phyloP scores from a whole-genome alignment of 2,888 invertebrate species.

The Spodoptera picta region DNA sequence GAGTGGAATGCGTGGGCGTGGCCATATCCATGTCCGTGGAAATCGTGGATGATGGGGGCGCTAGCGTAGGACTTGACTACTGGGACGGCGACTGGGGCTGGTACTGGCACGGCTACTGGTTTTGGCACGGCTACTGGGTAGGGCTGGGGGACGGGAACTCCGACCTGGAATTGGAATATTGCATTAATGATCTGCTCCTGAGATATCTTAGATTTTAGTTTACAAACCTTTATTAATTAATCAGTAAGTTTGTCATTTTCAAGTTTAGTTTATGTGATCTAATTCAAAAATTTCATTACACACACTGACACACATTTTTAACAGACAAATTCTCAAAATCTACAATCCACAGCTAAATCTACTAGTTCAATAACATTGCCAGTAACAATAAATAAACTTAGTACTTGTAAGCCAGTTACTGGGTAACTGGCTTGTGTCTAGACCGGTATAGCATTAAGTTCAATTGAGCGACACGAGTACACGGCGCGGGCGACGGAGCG shows the following conservation, averaged over 20 bases:
- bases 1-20: conserved; percentile 57
- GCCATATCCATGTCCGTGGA: conserved; percentile 41
- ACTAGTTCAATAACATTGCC: too few species aligned
- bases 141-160: conserved; percentile 82
- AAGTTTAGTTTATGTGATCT: too few species aligned
- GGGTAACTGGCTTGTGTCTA: conserved; percentile 3
- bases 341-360: too few species aligned
- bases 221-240: too few species aligned
- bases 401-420: neutral
- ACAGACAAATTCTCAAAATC: too few species aligned
- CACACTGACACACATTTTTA: too few species aligned
- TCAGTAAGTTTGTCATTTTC: too few species aligned
- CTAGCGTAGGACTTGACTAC: conserved; percentile 65
- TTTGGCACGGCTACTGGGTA: conserved; percentile 83
- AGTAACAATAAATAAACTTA: too few species aligned
- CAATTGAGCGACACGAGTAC: conserved; percentile 26
- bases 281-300: too few species aligned
- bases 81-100: conserved; percentile 76
- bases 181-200: neutral
- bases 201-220: too few species aligned
- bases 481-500: conserved; percentile 21
- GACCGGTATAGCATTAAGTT: conserved; percentile 34
- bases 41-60: conserved; percentile 57
- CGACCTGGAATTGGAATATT: conserved; percentile 67
- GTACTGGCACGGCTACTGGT: conserved; percentile 81